Conservation (phyloP, 2,797 vertebrate species). For the Pelodytes ibericus region DNA sequence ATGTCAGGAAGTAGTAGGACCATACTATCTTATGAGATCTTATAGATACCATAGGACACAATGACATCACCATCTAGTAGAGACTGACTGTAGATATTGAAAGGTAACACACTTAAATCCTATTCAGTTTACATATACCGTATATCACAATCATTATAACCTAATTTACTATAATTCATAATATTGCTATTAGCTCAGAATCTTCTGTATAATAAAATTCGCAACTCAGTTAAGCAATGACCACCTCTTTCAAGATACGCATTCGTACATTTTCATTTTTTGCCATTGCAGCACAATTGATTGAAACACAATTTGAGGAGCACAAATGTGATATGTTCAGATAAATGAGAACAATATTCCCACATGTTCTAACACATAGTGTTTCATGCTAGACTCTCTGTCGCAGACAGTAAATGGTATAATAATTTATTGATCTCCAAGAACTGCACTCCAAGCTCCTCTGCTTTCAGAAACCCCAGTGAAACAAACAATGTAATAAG, state of each 20-base stretch:
- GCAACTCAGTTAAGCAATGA: not conserved
- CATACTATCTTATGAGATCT: no score
- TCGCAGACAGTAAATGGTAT: not conserved
- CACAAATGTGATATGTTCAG: not conserved
- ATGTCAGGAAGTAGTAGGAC: no score
- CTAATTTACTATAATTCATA: no score
- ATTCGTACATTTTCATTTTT: not conserved
- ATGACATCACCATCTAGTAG: no score
- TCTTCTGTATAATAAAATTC: no score
- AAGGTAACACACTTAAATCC: no score
- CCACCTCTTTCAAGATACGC: not conserved
- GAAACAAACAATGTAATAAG: not conserved
- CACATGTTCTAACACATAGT: no score
- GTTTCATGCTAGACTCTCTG: not conserved
- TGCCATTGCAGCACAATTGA: not conserved
- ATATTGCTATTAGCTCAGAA: no score
- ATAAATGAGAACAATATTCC: not conserved
- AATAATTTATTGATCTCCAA: constrained; percentile 22
- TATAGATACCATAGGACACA: no score
- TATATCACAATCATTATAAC: no score
- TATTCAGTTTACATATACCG: no score
- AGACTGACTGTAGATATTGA: no score
- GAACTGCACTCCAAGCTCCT: not conserved
- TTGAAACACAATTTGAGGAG: not conserved
- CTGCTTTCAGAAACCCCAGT: constrained; percentile 2